These are phyloP conservation scores for Ametastegia equiseti DNA, from an alignment of 2,888 invertebrate species.

Conservation along the genomic window DNA sequence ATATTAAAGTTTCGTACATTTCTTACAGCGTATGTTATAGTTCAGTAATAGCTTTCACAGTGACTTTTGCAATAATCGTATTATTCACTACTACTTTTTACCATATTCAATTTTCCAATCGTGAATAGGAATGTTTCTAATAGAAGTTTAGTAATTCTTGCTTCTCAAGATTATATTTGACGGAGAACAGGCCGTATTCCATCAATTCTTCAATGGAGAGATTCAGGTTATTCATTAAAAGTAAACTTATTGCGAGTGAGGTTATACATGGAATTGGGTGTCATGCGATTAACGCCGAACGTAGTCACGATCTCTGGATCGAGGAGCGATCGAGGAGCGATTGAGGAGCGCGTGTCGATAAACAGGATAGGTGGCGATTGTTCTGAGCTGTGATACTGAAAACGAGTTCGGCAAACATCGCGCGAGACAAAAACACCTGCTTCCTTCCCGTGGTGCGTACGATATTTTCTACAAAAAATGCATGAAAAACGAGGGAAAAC, in stretches of 20 bases:
- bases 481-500: conserved; percentile 22
- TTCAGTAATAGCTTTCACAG: not conserved
- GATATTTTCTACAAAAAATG: not conserved
- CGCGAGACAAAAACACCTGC: no score
- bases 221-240: no score
- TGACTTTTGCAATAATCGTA: not conserved
- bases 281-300: no score
- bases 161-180: not conserved
- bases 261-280: no score
- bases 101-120: not conserved
- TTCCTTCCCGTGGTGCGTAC: conserved; percentile 20
- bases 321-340: no score
- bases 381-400: no score
- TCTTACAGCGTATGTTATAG: conserved; percentile 12
- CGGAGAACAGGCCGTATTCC: no score
- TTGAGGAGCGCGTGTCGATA: no score
- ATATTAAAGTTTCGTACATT: conserved; percentile 29
- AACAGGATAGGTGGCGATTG: no score
- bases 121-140: conserved; percentile 7
- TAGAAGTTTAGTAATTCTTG: not conserved
- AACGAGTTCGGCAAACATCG: not conserved
- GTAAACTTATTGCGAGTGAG: no score
- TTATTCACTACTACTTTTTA: not conserved
- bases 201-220: no score
- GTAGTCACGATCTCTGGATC: no score